Evolutionary conservation across 2,888 invertebrate genomes (phyloP).

Genomic region (Drosophila antonietae): DNA sequence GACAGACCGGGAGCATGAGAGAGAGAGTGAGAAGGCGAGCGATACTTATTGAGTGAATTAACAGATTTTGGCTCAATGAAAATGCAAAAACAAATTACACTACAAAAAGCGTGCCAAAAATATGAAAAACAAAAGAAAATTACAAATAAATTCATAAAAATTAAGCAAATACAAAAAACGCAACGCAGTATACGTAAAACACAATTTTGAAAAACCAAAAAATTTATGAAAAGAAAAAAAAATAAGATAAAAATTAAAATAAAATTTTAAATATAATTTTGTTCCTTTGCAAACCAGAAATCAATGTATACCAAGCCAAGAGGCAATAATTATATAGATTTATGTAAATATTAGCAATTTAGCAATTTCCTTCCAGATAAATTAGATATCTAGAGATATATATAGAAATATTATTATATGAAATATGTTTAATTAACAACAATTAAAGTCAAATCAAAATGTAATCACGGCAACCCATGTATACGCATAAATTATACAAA

Average conservation of each 20-base stretch:
- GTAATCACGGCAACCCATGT: slow-evolving; percentile 72
- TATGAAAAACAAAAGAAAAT: slow-evolving; percentile 16
- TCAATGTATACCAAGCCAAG: slow-evolving; percentile 43
- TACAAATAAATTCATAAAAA: slow-evolving; percentile 33
- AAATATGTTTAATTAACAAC: slow-evolving; percentile 20
- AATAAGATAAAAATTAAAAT: slow-evolving; percentile 33
- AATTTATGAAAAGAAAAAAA: slow-evolving; percentile 4
- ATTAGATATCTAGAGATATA: slow-evolving; percentile 9
- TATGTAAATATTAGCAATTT: slow-evolving; percentile 67
- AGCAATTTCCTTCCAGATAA: slow-evolving; percentile 67
- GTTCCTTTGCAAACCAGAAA: slow-evolving; percentile 18
- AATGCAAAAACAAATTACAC: slow-evolving; percentile 39
- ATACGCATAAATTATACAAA: slow-evolving; percentile 65
- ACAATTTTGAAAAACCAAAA: slow-evolving; percentile 3
- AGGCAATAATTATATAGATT: slow-evolving; percentile 27
- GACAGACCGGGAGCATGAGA: background rate
- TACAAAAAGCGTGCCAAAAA: slow-evolving; percentile 59
- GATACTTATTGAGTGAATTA: slow-evolving; percentile 50
- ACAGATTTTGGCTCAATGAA: slow-evolving; percentile 2
- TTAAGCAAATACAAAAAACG: slow-evolving; percentile 66
- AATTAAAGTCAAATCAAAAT: slow-evolving; percentile 61
- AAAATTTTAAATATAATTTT: slow-evolving; percentile 38
- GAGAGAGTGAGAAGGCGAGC: background rate
- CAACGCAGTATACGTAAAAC: slow-evolving; percentile 81
- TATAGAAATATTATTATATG: background rate